Percentiles rank a stretch among this genome's conserved stretches.
Evolutionary conservation across 2,888 invertebrate genomes (phyloP).

Genomic region (Dolomedes plantarius): DNA sequence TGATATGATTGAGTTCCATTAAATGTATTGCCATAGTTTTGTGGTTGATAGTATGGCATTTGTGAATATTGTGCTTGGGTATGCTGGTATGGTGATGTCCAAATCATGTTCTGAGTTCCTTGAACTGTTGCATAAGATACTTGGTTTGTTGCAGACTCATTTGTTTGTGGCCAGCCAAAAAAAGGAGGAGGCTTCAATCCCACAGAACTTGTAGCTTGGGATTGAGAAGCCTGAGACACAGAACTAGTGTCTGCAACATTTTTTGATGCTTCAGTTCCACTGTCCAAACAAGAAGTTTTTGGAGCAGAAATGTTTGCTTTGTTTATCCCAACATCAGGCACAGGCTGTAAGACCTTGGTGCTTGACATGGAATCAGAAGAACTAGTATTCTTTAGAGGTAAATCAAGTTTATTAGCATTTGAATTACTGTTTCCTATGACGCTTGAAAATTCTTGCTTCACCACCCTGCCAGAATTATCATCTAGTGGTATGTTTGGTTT

Average conservation of each 20-base stretch:
- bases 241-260: not conserved
- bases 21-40: not conserved
- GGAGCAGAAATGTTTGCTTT: not conserved
- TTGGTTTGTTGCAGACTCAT: not conserved
- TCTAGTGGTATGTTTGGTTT: not conserved
- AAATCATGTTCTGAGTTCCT: not conserved
- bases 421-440: not conserved
- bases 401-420: not conserved
- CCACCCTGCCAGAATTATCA: not conserved
- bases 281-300: not conserved
- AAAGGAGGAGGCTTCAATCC: conserved; percentile 19
- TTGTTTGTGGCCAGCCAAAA: conserved; percentile 14
- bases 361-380: not conserved
- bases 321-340: not conserved
- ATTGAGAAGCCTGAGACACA: not conserved
- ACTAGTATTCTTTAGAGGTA: not conserved
- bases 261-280: not conserved
- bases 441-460: not conserved
- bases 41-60: not conserved
- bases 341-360: not conserved
- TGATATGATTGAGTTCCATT: not conserved
- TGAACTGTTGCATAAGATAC: not conserved
- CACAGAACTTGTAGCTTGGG: not conserved
- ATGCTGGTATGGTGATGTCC: not conserved
- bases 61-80: not conserved